Evolutionary conservation across 2,797 vertebrate genomes (phyloP).

Genomic region (Hypotaenidia philippensis): DNA sequence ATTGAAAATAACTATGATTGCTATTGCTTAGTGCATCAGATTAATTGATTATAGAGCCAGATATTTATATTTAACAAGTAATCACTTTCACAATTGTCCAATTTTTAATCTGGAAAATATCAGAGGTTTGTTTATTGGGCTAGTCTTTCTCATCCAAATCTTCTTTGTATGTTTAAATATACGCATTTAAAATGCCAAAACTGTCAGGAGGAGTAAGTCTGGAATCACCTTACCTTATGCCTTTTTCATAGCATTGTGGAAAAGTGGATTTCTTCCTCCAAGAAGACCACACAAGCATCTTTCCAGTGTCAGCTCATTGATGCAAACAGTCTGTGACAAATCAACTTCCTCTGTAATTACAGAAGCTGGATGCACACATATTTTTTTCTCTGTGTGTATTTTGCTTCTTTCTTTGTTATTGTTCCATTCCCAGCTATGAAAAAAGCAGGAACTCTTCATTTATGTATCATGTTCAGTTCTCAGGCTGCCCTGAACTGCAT

Average conservation of each 20-base stretch:
- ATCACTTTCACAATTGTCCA: neutral
- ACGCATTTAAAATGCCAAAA: slow-evolving; percentile 50
- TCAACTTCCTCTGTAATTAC: slow-evolving; percentile 58
- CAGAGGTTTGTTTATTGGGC: neutral
- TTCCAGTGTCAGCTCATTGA: slow-evolving; percentile 15
- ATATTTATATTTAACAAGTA: neutral
- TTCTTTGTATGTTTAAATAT: slow-evolving; percentile 55
- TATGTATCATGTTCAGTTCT: neutral
- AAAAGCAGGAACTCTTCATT: neutral
- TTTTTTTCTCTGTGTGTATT: neutral
- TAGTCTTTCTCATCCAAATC: neutral
- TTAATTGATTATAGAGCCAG: neutral
- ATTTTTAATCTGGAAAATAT: neutral
- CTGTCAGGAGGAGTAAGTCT: slow-evolving; percentile 45
- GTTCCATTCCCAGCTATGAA: neutral
- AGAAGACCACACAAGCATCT: slow-evolving; percentile 11
- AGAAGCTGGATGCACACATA: slow-evolving; percentile 45
- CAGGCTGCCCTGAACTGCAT: neutral
- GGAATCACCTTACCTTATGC: neutral
- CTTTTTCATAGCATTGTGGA: slow-evolving; percentile 3
- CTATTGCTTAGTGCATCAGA: neutral
- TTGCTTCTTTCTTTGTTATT: neutral
- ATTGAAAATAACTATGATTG: neutral
- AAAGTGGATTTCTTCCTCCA: slow-evolving; percentile 45
- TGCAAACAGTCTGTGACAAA: slow-evolving; percentile 58